Evolutionary conservation across 2,888 invertebrate genomes (phyloP), one percentile per base, ranked within the genome.

Genomic region (Tetranychus piercei): DNA sequence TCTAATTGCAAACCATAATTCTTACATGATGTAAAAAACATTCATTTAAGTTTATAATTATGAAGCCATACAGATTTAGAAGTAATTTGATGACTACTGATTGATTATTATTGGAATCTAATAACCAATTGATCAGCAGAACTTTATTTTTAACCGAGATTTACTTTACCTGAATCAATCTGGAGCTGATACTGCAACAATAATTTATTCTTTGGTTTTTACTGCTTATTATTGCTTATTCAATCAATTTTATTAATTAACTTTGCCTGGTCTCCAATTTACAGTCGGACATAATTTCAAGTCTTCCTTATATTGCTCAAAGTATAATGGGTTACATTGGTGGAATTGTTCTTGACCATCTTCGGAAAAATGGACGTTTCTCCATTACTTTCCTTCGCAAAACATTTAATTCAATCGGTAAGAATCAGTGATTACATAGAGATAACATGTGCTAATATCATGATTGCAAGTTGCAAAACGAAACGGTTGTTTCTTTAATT

Each of bases 331-430:
- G 78, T 15, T 77, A 75, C 76, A 23, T 75, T 3, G 71, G 74
- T 20, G 77, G 78, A 20, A 77, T 74, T 44, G 45, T 75, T 23
- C 76, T 76, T 55, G 79, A 79, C 74, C 44, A 20, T 22, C 66
- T 77, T 1, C 70, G 78, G 18, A 64, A 75, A 64, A 75, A 64
- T 44, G 75, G 75, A 11, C 84, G 86, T 69, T 88, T 90, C 82
- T 72, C 72, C 2, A 73, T 78, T 9, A 77, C 77, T 45, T 75
- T 71, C 1, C 75, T 78, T 22, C 74, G 79, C 18, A 79, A 79
- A 73, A 70, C 77, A 8, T 77, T 76, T 72, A 78, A 78, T 73
- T 76, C 75, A 44, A 77, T 79, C 55, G 79, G 69, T 69, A 23
- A 23, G 69, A 55, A 79, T 78, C 76, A 34, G 34, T 34, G 34